Evolutionary conservation across 2,888 invertebrate genomes (phyloP), one percentile per base, ranked within the genome.

Genomic region (Meliscaeva auricollis): DNA sequence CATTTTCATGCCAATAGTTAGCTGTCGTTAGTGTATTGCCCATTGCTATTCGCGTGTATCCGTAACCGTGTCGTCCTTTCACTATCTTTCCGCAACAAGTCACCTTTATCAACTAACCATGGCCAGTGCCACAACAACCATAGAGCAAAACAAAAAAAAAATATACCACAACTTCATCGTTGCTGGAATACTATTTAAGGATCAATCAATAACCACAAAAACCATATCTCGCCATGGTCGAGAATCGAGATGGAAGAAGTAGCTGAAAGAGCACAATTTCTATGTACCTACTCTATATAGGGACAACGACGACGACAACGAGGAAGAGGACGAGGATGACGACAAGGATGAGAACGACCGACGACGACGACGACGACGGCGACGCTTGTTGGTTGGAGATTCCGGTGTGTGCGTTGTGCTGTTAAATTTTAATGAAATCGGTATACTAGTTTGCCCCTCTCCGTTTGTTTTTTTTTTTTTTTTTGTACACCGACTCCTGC

Each of bases 121-220:
- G 68, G 80, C 44, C 80, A 41, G 72, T 66, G 72, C 48, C 58
- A 62, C 50, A 66, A 50, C 66, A 66, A 38, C 30, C 64, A 64
- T 13, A 58, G 68, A 73, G 62, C 46, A 52, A 38, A 38, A 11
- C 7, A 38, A 13, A 9, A 38, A 38, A 38, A 38, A 38, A 38
- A 9, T 2, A 80, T 73, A 80, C 76, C 85, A 81, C 85, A 80
- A 85, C 73, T 85, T 85, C 76, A 68, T 50, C 62, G 68, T 17
- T 73, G 26, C 26, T 26, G 72, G 76, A 85, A 77, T 81, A 73
- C 85, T 85, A 85, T 85, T 85, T 85, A 85, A 85, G 80, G 85
- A 85, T 85, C 85, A 81, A 85, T 85, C 85, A 81, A 85, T 85
- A 81, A 81, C 80, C 85, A 85, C 85, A 48, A 85, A 81, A 85